phyloP scores from a whole-genome alignment of 2,888 invertebrate genomes.

The Pyrrhosoma nymphula region DNA sequence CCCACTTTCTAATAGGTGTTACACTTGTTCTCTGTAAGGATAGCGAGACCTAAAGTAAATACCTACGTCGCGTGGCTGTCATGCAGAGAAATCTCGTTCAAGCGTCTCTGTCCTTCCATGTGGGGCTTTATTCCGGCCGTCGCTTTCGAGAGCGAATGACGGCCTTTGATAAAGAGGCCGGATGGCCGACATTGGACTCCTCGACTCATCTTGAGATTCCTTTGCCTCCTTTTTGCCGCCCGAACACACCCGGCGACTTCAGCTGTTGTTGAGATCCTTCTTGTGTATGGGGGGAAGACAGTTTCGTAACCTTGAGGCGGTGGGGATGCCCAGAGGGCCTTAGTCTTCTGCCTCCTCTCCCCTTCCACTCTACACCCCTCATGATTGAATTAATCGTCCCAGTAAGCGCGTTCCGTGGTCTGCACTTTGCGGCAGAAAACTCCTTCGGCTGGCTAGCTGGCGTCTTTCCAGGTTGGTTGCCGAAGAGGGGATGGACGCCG shows the following conservation, averaged over 20 bases:
- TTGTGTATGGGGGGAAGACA: no score
- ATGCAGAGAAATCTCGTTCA: not conserved
- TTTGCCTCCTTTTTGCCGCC: not conserved
- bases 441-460: not conserved
- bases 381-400: conserved; percentile 33
- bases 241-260: not conserved
- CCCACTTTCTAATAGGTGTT: no score
- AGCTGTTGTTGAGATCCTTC: not conserved
- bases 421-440: not conserved
- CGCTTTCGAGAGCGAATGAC: not conserved
- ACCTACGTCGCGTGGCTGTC: no score
- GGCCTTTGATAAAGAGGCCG: not conserved
- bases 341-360: not conserved
- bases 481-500: not conserved
- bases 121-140: not conserved
- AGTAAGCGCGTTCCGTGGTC: not conserved
- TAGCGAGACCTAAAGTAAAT: no score
- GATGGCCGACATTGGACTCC: not conserved
- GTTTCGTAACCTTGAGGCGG: not conserved
- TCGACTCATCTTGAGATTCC: not conserved
- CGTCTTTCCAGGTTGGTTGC: conserved; percentile 1
- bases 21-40: no score
- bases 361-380: not conserved
- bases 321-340: not conserved
- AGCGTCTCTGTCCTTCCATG: not conserved